Conservation (phyloP, 2,888 invertebrate genomes). For the Phyllotreta striolata region DNA sequence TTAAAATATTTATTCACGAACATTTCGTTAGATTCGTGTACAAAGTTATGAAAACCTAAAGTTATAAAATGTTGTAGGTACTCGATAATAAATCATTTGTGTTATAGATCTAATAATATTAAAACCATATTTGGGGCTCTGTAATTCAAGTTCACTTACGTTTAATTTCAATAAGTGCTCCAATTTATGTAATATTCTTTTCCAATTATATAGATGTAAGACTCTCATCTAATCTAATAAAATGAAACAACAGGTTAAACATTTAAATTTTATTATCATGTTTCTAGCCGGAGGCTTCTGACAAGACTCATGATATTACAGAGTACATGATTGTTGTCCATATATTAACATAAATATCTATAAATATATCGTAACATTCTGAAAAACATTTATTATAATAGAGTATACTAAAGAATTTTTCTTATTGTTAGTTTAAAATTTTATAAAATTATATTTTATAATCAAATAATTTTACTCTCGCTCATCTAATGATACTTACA, state of each 20-base stretch:
- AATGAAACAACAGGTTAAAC: conserved; percentile 37
- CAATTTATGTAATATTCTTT: neutral
- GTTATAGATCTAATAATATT: conserved; percentile 5
- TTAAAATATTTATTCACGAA: neutral
- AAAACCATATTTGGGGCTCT: neutral
- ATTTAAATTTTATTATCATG: conserved; percentile 57
- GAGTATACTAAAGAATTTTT: conserved; percentile 51
- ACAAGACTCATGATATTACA: conserved; percentile 55
- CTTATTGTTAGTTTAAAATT: conserved; percentile 27
- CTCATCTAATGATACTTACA: conserved; percentile 35
- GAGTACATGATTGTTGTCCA: conserved; percentile 44
- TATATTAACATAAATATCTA: conserved; percentile 50
- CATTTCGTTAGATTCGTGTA: neutral
- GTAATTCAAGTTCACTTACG: conserved; percentile 2
- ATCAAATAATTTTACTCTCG: conserved; percentile 40
- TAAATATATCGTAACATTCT: conserved; percentile 52
- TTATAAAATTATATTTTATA: conserved; percentile 38
- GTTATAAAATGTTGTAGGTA: neutral
- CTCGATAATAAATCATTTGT: too few species aligned
- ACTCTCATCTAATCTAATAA: neutral
- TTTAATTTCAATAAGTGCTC: neutral
- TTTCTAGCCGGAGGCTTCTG: conserved; percentile 57
- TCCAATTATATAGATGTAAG: neutral
- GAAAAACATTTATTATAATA: conserved; percentile 54
- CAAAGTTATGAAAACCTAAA: neutral